phyloP scores from a whole-genome alignment of 2,113 vertebrate genomes.

The Paramormyrops kingsleyae region DNA sequence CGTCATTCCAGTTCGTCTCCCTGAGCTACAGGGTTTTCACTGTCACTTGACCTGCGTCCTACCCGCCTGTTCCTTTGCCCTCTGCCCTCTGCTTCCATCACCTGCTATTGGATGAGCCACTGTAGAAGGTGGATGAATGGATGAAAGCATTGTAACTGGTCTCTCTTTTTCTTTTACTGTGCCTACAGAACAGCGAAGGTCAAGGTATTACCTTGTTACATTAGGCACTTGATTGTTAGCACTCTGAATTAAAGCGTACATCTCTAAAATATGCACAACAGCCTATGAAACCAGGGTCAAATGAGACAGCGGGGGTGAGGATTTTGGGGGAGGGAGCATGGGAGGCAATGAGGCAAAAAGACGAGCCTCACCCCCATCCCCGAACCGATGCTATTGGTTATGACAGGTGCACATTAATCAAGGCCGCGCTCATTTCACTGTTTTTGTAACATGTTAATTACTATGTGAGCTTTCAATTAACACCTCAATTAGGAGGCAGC shows the following conservation, averaged over 20 bases:
- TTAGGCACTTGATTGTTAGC: background rate
- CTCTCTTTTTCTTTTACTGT: background rate
- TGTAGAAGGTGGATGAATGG: background rate
- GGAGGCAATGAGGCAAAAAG: constrained; percentile 12
- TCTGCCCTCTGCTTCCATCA: background rate
- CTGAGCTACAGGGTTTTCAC: background rate
- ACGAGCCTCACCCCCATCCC: constrained; percentile 43
- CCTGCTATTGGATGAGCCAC: background rate
- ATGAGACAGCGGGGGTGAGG: background rate
- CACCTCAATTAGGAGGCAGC: constrained; percentile 24
- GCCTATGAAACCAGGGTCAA: constrained; percentile 30
- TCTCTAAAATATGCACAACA: background rate
- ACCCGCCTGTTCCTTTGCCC: background rate
- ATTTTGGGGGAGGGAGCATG: constrained; percentile 15
- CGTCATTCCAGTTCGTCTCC: background rate
- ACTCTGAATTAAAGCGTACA: background rate
- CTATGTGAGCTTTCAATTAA: constrained; percentile 43
- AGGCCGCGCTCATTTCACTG: constrained; percentile 30
- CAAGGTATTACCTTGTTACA: background rate
- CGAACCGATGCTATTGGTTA: constrained; percentile 45
- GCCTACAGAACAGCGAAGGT: background rate
- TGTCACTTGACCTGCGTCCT: background rate
- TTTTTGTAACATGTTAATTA: constrained; percentile 43
- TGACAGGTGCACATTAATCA: constrained; percentile 57
- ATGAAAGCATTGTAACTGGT: background rate